phyloP scores from a whole-genome alignment of 2,797 vertebrate species.

The Enteromius unitaeniatus region DNA sequence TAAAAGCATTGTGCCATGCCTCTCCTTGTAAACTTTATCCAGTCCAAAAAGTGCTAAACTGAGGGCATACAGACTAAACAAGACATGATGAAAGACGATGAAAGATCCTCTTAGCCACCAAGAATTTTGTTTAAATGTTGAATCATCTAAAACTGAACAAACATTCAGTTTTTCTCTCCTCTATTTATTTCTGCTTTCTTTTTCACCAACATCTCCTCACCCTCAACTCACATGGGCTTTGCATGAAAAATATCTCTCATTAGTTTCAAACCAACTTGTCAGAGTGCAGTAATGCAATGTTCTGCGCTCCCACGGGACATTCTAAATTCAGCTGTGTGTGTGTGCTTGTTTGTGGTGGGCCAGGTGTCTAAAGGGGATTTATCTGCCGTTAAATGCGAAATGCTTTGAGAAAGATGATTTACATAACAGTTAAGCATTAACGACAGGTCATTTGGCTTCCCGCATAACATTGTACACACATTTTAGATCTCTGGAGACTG shows the following conservation, averaged over 20 bases:
- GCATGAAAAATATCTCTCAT: slow-evolving; percentile 42
- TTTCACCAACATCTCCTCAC: slow-evolving; percentile 7
- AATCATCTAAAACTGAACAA: slow-evolving; percentile 27
- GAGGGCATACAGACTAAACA: neutral
- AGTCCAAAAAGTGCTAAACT: slow-evolving; percentile 17
- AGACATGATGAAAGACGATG: neutral
- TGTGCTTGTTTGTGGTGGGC: slow-evolving; percentile 30
- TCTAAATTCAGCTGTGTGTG: slow-evolving; percentile 26
- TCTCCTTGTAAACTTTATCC: neutral
- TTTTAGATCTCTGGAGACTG: slow-evolving; percentile 11
- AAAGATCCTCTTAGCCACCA: neutral
- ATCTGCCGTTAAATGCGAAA: slow-evolving; percentile 4
- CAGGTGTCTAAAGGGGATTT: slow-evolving; percentile 30
- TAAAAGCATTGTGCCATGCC: neutral
- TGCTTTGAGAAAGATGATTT: slow-evolving; percentile 36
- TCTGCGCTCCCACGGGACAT: slow-evolving; percentile 14
- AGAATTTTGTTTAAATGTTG: slow-evolving; percentile 11
- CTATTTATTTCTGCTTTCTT: slow-evolving; percentile 22
- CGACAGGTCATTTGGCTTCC: slow-evolving; percentile 22
- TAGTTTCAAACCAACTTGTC: slow-evolving; percentile 42
- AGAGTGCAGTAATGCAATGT: slow-evolving; percentile 32
- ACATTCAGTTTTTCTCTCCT: neutral
- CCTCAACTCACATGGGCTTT: slow-evolving; percentile 35
- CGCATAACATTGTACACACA: slow-evolving; percentile 26
- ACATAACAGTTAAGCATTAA: slow-evolving; percentile 45